Evolutionary conservation across 2,113 vertebrate species (phyloP), one percentile per base, ranked within the genome.

Genomic region (Cynoglossus semilaevis): DNA sequence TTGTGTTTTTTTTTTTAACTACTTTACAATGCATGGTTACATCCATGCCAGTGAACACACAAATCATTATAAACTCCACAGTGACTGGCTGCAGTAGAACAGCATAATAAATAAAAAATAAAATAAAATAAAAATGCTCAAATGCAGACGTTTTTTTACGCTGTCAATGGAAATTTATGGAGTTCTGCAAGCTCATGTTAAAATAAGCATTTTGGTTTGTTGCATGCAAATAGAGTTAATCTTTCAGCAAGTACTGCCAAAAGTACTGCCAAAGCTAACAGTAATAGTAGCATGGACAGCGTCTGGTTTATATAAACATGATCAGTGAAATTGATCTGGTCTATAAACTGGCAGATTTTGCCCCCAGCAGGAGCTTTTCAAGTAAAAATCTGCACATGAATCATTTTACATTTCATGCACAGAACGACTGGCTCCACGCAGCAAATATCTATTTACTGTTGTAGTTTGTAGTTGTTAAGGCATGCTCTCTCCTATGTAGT

Each of bases 301-400:
- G 35, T 3, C 46, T 19, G 41, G 45, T 67, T 53, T 15, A 41
- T 34, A 22, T 50, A 48, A 56, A 64, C 42, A 49, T 10, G 3
- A 11, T 22, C 9, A 22, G 4, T 3, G 12, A 13, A 7, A 40
- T 17, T 34, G 52, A 46, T 54, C 9, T 9, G 12, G 18, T 52
- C 29, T 18, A 41, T 58, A 36, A 70, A 61, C 14, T 18, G 49
- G 9, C 0, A 7, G 16, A 35, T 55, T 48, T 5, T 16, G 9
- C 14, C 51, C 17, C 37, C 37, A 40, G 15, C 40, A 53, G 14
- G 13, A 51, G 40, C 14, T 54, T 63, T 47, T 47, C 14, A 46
- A 53, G 50, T 18, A 51, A 13, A 67, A 18, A 40, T 53, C 18
- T 59, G 22, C n/a, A n/a, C 13, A 51, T 42, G 16, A 60, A n/a